A percentile compares a stretch with the other conserved stretches of the same genome.
Conservation (phyloP, 2,888 invertebrate genomes). For the Agelastica alni region DNA sequence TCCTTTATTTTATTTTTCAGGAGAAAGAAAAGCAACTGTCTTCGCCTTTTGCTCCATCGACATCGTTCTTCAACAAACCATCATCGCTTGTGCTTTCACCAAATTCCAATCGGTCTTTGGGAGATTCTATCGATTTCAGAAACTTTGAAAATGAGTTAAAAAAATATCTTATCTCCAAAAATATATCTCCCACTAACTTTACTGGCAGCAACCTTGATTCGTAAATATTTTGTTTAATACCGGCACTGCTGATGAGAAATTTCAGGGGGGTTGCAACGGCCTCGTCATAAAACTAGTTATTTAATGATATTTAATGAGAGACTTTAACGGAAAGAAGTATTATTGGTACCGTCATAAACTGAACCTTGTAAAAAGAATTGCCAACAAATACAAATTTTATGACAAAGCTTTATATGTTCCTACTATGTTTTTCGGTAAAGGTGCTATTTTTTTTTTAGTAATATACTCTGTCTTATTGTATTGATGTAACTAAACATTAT, state of each 20-base stretch:
- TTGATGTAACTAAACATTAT: too few relatives aligned
- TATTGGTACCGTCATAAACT: too few relatives aligned
- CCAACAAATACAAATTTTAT: not conserved
- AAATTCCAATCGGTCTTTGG: conserved; percentile 57
- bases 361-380: too few relatives aligned
- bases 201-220: conserved; percentile 12
- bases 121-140: conserved; percentile 57
- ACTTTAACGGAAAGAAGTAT: too few relatives aligned
- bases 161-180: conserved; percentile 50
- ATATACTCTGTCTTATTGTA: too few relatives aligned
- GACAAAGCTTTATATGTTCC: not conserved
- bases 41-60: conserved; percentile 51
- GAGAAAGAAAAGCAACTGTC: conserved; percentile 20
- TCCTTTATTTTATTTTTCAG: too few relatives aligned
- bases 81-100: conserved; percentile 50
- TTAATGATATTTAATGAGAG: too few relatives aligned
- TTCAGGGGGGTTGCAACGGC: too few relatives aligned
- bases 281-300: too few relatives aligned
- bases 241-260: too few relatives aligned
- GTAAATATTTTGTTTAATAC: not conserved
- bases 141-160: conserved; percentile 62
- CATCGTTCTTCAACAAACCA: conserved; percentile 28
- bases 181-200: conserved; percentile 38
- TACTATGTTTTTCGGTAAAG: too few relatives aligned
- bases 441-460: too few relatives aligned